Evolutionary conservation across 1,140 invertebrate species (phyloP).

Genomic region (Drosophila baimaii): DNA sequence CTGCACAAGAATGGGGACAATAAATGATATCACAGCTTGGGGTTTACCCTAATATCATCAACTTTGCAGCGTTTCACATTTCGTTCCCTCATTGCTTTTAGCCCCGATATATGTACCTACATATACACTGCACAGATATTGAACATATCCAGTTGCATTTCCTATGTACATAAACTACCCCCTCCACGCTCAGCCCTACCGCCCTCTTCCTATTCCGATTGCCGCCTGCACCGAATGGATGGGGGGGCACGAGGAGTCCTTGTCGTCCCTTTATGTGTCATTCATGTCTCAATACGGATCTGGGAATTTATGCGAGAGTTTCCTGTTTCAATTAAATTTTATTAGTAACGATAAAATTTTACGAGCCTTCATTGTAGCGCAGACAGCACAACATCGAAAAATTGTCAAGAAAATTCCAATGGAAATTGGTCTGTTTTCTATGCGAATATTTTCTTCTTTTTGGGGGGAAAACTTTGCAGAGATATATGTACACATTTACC

Average conservation of each 20-base stretch:
- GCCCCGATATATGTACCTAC: constrained; percentile 7
- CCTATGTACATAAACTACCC: constrained; percentile 72
- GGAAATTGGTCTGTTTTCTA: constrained; percentile 45
- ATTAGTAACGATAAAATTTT: constrained; percentile 77
- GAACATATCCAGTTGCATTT: constrained; percentile 77
- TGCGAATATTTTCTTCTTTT: constrained; percentile 17
- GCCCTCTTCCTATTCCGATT: constrained; percentile 40
- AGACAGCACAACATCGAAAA: constrained; percentile 49
- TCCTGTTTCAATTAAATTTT: constrained; percentile 83
- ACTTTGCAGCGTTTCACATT: constrained; percentile 49
- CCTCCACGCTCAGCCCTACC: background rate
- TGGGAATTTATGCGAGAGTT: constrained; percentile 79
- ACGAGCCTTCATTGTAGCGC: constrained; percentile 73
- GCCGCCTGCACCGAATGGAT: constrained; percentile 25
- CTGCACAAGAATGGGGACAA: constrained; percentile 18
- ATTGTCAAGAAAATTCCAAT: constrained; percentile 69
- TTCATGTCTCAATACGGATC: constrained; percentile 48
- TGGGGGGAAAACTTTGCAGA: constrained; percentile 20
- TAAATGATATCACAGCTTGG: constrained; percentile 49
- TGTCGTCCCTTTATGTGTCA: constrained; percentile 46
- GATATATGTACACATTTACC: background rate
- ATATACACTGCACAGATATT: constrained; percentile 33
- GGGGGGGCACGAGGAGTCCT: constrained; percentile 25
- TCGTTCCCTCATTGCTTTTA: constrained; percentile 28
- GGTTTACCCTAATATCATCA: constrained; percentile 46